Percentiles rank a stretch among this genome's conserved stretches.
Conservation (phyloP, 2,797 vertebrate genomes). For the Serranus cabrilla region DNA sequence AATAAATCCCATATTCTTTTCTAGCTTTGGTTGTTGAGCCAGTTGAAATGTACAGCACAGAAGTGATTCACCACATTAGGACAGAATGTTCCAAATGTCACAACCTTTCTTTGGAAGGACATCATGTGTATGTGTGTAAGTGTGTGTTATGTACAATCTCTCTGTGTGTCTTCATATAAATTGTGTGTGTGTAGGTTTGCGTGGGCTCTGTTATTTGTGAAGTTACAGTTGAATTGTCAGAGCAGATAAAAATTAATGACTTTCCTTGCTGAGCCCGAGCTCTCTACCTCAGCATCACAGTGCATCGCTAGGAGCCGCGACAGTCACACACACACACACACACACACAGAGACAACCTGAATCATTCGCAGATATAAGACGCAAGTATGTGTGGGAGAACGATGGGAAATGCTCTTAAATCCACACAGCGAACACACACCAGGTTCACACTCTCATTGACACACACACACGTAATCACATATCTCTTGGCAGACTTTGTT, state of each 20-base stretch:
- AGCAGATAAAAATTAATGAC: constrained; percentile 85
- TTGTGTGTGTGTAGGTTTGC: constrained; percentile 17
- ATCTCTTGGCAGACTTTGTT: constrained; percentile 77
- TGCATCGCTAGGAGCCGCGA: constrained; percentile 27
- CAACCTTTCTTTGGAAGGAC: background rate
- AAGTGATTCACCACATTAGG: background rate
- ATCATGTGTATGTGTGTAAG: background rate
- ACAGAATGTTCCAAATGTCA: constrained; percentile 6
- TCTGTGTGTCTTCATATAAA: background rate
- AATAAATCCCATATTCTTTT: background rate
- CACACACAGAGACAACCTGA: constrained; percentile 33
- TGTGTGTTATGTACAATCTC: background rate
- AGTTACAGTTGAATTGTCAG: constrained; percentile 79
- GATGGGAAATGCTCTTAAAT: constrained; percentile 57
- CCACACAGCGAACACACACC: constrained; percentile 31
- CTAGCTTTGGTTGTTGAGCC: background rate
- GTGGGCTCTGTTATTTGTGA: constrained; percentile 69
- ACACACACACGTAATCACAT: constrained; percentile 55
- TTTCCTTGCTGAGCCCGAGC: constrained; percentile 68
- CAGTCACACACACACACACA: constrained; percentile 15
- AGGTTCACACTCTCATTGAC: constrained; percentile 32
- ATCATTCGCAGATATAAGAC: constrained; percentile 39
- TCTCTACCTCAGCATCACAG: constrained; percentile 63
- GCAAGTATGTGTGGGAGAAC: constrained; percentile 45
- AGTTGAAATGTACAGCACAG: background rate